Evolutionary conservation across 2,888 invertebrate genomes (phyloP).

Genomic region (Epistrophe grossulariae): DNA sequence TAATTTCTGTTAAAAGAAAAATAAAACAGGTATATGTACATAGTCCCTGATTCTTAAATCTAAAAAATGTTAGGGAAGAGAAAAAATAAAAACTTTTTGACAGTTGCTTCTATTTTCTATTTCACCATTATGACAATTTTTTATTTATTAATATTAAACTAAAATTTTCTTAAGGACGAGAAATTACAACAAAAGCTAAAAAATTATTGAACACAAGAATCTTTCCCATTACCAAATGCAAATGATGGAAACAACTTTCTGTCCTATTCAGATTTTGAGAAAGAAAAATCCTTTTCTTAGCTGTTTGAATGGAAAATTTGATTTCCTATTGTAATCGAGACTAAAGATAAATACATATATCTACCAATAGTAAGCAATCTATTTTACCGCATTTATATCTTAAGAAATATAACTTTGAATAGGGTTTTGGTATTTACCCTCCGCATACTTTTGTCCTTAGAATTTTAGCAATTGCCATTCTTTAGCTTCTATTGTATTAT

Average conservation of each 20-base stretch:
- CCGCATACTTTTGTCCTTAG: background rate
- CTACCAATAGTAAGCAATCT: background rate
- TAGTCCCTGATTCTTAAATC: too few relatives aligned
- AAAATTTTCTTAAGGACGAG: constrained; percentile 8
- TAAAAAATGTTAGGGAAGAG: too few relatives aligned
- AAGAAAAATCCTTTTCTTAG: constrained; percentile 8
- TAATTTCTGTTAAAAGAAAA: too few relatives aligned
- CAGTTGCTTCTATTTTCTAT: background rate
- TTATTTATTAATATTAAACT: background rate
- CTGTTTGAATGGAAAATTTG: constrained; percentile 27
- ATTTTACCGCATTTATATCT: constrained; percentile 5
- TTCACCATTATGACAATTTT: background rate
- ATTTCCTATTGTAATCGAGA: constrained; percentile 28
- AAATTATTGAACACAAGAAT: background rate
- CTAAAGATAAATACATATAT: background rate
- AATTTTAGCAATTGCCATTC: background rate
- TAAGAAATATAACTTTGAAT: background rate
- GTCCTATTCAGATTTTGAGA: background rate
- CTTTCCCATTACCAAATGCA: background rate
- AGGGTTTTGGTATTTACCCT: constrained; percentile 1
- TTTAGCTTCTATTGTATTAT: background rate
- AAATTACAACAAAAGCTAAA: constrained; percentile 20
- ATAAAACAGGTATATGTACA: too few relatives aligned
- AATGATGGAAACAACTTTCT: constrained; percentile 1
- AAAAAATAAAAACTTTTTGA: background rate